Base-by-base conservation (phyloP, 2,888 invertebrate genomes). In the Emmelina monodactyla region DNA sequence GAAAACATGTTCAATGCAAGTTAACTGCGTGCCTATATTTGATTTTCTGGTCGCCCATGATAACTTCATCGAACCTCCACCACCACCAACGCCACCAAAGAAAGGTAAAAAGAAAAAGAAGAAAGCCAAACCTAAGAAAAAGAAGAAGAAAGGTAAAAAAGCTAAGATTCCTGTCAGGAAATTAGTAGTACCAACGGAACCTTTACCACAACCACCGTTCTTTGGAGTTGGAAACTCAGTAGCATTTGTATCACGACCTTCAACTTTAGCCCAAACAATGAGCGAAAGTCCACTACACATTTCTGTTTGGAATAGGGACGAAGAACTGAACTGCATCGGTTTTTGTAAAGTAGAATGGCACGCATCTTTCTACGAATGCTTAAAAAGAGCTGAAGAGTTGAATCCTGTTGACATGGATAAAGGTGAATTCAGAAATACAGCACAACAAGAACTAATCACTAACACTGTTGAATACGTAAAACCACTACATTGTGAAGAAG, bases 11-110 rank as follows among this genome's bases (percentile, higher is more conserved):
- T 68, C 75, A 1, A 47, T 76, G 51, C 67, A 78, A 53, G 69
- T 79, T 67, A 66, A 62, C 33, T 79, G 79, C 42, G 43, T 68
- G 13, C 78, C 79, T 2, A 36, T 79, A 11, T 79, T 79, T 45
- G 71, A 79, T 41, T 79, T 79, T 36, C 66, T 66, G 36, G 59
- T 79, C 5, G 78, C 78, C n/a, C 79, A 79, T 39, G 79, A 79
- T 38, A 79, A 79, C 32, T 79, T 79, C 33, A 48, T 78, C 1
- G 57, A 75, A 3, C 79, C 79, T 2, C 68, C 70, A 2, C 76
- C 76, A 2, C 78, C 76, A 1, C 47, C 58, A 2, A 73, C 78
- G 1, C 68, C 67, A 2, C 44, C 50, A 1, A 68, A 52, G 22
- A 15, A 33, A 16, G 16, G 16, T 10, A 28, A 28, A 12, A 38